A percentile compares a stretch with the other conserved stretches of the same genome.
phyloP scores from a whole-genome alignment of 1,140 invertebrate species.

The Leptinotarsa texana region DNA sequence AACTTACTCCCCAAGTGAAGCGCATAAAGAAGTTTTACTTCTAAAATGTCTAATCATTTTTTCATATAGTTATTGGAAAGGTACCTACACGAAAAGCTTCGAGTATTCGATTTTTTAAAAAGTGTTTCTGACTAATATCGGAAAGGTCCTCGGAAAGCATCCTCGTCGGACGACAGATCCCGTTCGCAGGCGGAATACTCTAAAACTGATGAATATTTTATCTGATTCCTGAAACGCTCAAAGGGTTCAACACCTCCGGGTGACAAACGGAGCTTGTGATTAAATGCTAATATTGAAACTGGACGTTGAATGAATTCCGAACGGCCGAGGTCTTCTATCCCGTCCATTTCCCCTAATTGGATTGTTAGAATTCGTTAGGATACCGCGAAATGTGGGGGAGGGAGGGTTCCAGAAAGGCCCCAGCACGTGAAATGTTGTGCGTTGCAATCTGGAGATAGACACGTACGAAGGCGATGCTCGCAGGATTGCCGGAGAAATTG shows the following conservation, averaged over 20 bases:
- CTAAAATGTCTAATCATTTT: too few species aligned
- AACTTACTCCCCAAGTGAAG: too few species aligned
- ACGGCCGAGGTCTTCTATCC: neutral
- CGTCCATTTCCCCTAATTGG: neutral
- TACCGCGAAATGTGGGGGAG: neutral
- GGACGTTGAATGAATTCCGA: neutral
- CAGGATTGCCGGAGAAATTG: neutral
- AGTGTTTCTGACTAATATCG: too few species aligned
- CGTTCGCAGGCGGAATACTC: neutral
- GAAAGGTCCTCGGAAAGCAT: neutral
- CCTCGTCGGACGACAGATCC: neutral
- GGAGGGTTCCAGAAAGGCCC: neutral
- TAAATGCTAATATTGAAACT: constrained; percentile 1
- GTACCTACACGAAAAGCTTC: too few species aligned
- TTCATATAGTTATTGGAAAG: too few species aligned
- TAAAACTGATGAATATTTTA: constrained; percentile 9
- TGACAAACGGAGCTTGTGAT: constrained; percentile 4
- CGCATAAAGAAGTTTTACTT: too few species aligned
- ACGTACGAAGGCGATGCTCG: neutral
- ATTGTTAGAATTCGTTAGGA: constrained; percentile 1
- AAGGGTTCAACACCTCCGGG: neutral
- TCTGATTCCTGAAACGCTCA: neutral
- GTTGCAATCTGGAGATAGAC: constrained; percentile 5
- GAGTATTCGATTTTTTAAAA: too few species aligned
- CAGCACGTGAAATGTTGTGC: constrained; percentile 1